Evolutionary conservation across 1,140 invertebrate genomes (phyloP), one percentile per base, ranked within the genome.

Genomic region (Nebria ingens): DNA sequence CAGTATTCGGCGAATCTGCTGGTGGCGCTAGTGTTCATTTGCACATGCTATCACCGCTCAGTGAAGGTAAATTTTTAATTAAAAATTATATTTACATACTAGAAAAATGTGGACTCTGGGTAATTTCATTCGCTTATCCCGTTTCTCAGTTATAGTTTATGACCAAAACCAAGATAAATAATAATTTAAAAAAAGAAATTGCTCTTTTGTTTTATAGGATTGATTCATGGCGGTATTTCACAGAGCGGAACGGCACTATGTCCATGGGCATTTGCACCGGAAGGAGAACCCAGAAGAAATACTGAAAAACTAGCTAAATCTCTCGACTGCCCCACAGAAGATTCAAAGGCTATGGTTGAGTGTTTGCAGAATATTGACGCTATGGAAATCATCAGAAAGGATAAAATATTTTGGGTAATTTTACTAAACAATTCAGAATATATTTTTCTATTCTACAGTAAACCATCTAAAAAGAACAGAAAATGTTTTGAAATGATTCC

Each of bases 181-280:
- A n/a, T n/a, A n/a, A n/a, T n/a, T n/a, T n/a, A n/a, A n/a, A n/a
- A n/a, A n/a, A n/a, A n/a, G n/a, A n/a, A n/a, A n/a, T n/a, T n/a
- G n/a, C n/a, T n/a, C n/a, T n/a, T n/a, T n/a, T n/a, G n/a, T n/a
- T 61, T 38, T 34, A 34, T 51, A 86, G 85, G 81, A 52, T 62
- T 89, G 2, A 87, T 90, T 57, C 82, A 86, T 53, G 79, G 80
- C 42, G 86, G 72, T 2, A 88, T 91, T 55, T 81, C 85, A 0
- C 81, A 89, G 71, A 88, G 87, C 64, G 90, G 90, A 1, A 89
- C 84, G 1, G 82, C 85, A 1, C 68, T 89, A 6, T 84, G 83
- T 63, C 78, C 84, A 0, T 93, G 90, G 89, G 81, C 85, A 0
- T 74, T 87, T 51, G 78, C 84, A 0, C 72, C 76, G 6, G 69